Evolutionary conservation across 2,113 vertebrate genomes (phyloP).

Genomic region (Puntigrus tetrazona): DNA sequence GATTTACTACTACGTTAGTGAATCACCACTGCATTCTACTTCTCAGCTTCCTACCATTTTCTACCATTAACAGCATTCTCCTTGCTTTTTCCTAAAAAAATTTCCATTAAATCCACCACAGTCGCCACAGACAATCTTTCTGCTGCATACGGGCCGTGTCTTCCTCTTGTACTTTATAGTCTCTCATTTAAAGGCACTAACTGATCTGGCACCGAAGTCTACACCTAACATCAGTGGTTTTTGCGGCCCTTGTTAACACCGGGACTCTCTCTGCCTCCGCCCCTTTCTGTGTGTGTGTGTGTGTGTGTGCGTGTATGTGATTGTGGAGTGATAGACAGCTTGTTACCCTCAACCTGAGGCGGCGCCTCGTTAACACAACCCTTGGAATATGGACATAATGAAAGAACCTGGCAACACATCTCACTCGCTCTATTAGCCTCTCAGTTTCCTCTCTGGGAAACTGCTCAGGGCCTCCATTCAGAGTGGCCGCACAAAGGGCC

Average conservation of each 20-base stretch:
- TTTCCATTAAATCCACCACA: not conserved
- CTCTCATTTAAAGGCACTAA: slow-evolving; percentile 29
- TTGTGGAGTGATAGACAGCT: slow-evolving; percentile 85
- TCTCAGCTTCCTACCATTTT: not conserved
- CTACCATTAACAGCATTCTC: not conserved
- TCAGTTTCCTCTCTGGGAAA: slow-evolving; percentile 89
- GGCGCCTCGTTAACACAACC: slow-evolving; percentile 87
- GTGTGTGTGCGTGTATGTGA: slow-evolving; percentile 79
- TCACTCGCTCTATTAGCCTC: slow-evolving; percentile 89
- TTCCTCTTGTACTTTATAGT: slow-evolving; percentile 26
- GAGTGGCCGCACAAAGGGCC: slow-evolving; percentile 86
- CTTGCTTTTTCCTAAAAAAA: not conserved
- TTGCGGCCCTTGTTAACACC: slow-evolving; percentile 57
- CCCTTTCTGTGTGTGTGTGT: slow-evolving; percentile 59
- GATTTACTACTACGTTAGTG: not conserved
- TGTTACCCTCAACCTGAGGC: slow-evolving; percentile 86
- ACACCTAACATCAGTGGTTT: slow-evolving; percentile 41
- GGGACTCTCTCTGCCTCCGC: slow-evolving; percentile 41
- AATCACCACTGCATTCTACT: not conserved
- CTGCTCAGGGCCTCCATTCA: slow-evolving; percentile 91
- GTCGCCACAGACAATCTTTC: not conserved
- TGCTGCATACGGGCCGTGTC: not conserved
- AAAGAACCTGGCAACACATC: slow-evolving; percentile 90
- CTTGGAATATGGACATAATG: slow-evolving; percentile 82
- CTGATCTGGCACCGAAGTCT: slow-evolving; percentile 32